A percentile compares a stretch with the other conserved stretches of the same genome.
Evolutionary conservation across 1,140 invertebrate species (phyloP).

Genomic region (Lasioglossum albipes): DNA sequence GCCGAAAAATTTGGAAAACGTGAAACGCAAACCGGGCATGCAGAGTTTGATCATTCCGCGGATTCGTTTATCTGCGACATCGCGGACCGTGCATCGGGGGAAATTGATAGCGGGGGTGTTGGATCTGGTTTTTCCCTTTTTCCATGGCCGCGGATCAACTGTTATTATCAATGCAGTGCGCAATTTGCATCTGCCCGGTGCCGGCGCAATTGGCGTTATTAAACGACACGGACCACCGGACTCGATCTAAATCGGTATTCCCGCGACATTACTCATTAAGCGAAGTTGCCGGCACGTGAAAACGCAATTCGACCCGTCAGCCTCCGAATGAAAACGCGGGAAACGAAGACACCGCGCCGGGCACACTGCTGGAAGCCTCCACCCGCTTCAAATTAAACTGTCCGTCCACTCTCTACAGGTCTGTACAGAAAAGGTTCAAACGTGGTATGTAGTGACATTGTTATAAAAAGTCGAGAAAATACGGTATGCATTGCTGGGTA

Average conservation of each 20-base stretch:
- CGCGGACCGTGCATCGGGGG: background rate
- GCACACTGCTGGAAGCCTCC: no score
- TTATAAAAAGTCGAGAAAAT: no score
- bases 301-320: conserved; percentile 25
- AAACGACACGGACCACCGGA: conserved; percentile 19
- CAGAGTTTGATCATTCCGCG: background rate
- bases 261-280: conserved; percentile 33
- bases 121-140: background rate
- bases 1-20: background rate
- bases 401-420: background rate
- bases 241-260: conserved; percentile 34
- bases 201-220: conserved; percentile 37
- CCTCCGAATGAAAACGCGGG: conserved; percentile 4
- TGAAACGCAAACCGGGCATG: background rate
- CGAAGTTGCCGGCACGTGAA: conserved; percentile 32
- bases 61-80: conserved; percentile 19
- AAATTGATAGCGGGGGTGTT: background rate
- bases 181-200: conserved; percentile 31
- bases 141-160: conserved; percentile 26
- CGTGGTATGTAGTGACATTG: no score
- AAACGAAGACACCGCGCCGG: conserved; percentile 22
- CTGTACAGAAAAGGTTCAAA: background rate
- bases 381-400: conserved; percentile 11
- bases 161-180: conserved; percentile 45
- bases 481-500: no score